Base-by-base conservation (phyloP, 2,797 vertebrate genomes). In the Pteropus rufus region DNA sequence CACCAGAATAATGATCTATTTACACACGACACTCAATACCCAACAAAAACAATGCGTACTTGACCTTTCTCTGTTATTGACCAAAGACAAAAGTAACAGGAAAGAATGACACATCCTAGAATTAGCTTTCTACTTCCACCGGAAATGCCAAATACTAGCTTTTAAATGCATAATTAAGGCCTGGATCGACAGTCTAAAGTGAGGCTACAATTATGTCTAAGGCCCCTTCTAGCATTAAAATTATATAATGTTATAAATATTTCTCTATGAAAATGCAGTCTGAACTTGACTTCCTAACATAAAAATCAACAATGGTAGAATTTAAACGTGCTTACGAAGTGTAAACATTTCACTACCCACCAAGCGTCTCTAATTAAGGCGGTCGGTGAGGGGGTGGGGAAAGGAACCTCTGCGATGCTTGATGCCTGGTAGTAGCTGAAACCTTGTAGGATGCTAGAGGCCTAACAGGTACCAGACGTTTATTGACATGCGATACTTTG, bases 181-280 rank as follows among this genome's bases (percentile, higher is more conserved):
- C 79, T 58, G 49, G 64, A 52, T 82, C 69, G 39, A 81, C 77
- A 64, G 91, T 79, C 49, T 82, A 46, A 39, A 56, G 34, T 11
- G 75, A 88, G 19, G 41, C 34, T 31, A 64, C 65, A 86, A 67
- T 16, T 31, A 49, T 8, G 26, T 34, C 34, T n/a, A 75, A 36
- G 31, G 49, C 44, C 26, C 60, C 52, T 41, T 83, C 46, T 31
- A 58, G 84, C 46, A 84, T 4, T 54, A 44, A 54, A 87, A 34
- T 73, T n/a, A 91, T 92, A 19, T 1, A 11, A 31, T 24, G 75
- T 2, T 52, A 31, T 16, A 77, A 87, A 76, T 56, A 79, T 21
- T 90, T 88, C 81, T 88, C 72, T 73, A 70, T 21, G 41, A 88
- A 89, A 89, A 84, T 4, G n/a, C 62, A 96, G 46, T 34, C 82